Base-by-base conservation (phyloP, 2,888 invertebrate genomes). In the Epinotia brunnichana region DNA sequence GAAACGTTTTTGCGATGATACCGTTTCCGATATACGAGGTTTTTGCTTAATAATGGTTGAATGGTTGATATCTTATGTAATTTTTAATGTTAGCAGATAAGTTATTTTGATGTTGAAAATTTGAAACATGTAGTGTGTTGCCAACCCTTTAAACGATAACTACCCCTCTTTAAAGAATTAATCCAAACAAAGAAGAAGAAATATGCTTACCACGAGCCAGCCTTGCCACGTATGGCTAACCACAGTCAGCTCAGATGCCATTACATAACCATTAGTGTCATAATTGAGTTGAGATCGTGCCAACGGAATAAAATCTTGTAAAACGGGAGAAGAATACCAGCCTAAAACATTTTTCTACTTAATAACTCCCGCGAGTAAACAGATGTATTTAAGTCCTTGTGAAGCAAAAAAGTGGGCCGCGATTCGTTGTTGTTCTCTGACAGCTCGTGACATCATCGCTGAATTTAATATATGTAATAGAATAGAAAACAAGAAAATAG, bases 271-370 rank as follows among this genome's bases (percentile, higher is more conserved):
- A 64, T 64, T 64, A 54, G 17, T 64, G 17, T 21, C 64, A 54
- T 54, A 64, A 64, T 64, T 54, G 53, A 64, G 39, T 64, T 64
- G 64, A 64, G 53, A 53, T 53, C 19, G 64, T 64, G 64, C 64
- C 64, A 64, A 39, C 64, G 19, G 64, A 39, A 44, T 60, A 53
- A 35, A 51, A 35, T 39, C 53, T 54, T 39, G 61, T 19, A 61
- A 61, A 61, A 44, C 15, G 63, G 39, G 41, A 41, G 51, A 15
- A 59, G 41, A 61, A 66, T 56, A 39, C 21, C 53, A 17, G n/a
- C 19, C 19, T 29, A 54, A 66, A 53, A 61, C 64, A 60, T 66
- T 53, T 41, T 59, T 64, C 70, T 39, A 17, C 44, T 19, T 61
- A 11, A 60, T 54, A 71, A 54, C 66, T 44, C 66, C 66, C 66